Evolutionary conservation across 2,113 vertebrate genomes (phyloP), one percentile per base, ranked within the genome.

Genomic region (Ophiodon elongatus): DNA sequence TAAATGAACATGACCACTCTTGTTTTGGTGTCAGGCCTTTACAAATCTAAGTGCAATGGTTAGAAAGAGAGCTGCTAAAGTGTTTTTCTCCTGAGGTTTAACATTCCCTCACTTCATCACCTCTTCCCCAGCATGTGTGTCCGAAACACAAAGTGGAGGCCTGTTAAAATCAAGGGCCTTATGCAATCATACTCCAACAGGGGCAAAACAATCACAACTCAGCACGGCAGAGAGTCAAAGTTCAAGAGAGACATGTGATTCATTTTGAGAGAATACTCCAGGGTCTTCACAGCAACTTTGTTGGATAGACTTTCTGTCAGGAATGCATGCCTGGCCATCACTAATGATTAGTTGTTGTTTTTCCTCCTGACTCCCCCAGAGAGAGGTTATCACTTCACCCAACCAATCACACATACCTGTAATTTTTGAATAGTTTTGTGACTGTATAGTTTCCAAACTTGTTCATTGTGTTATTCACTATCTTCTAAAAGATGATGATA

Each of bases 151-250:
- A 83, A 86, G 79, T 52, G 84, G 74, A 79, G 77, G 76, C 63
- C 70, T 85, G 85, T 79, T 91, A 82, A 88, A 94, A 92, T 88
- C 76, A 88, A 88, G 84, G 79, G 83, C 64, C 76, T 92, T 90
- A 87, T 85, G 85, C 91, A 94, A 95, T 94, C 91, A 91, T 89
- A 85, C 92, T 90, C 83, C 65, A 80, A 78, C 82, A 43, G 88
- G 85, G 78, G 89, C 85, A 89, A 92, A 91, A 90, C 88, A 91
- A 93, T 95, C 89, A 87, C 79, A 88, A 79, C 43, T 80, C 74
- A 86, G 64, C 80, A 69, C 37, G 57, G 54, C 63, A 47, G 45
- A 63, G 84, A 88, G 92, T 94, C 91, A 94, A 77, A 93, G 91
- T 87, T 94, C 90, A 91, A 87, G 73, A 90, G 74, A 83, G 87